A percentile compares a stretch with the other conserved stretches of the same genome.
Conservation (phyloP, 2,888 invertebrate genomes). For the Tenthredo scrophulariae region DNA sequence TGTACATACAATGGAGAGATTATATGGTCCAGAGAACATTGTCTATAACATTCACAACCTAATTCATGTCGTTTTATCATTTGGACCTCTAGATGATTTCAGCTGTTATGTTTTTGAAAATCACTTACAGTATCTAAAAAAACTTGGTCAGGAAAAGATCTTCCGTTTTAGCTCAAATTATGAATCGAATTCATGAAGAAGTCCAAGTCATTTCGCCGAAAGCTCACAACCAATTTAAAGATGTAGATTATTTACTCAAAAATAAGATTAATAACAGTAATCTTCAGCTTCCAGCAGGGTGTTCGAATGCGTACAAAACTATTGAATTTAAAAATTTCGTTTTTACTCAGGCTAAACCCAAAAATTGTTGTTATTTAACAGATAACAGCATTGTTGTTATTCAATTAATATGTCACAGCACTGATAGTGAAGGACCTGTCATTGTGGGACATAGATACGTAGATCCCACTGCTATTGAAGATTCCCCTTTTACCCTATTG, state of each 20-base stretch:
- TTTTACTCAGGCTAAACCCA: neutral
- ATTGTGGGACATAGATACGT: neutral
- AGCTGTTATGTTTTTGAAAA: neutral
- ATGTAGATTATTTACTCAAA: neutral
- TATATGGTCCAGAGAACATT: conserved; percentile 62
- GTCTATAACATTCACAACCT: conserved; percentile 66
- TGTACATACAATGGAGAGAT: conserved; percentile 60
- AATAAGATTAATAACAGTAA: neutral
- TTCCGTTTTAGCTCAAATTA: neutral
- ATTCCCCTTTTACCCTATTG: neutral
- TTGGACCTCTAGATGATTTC: neutral
- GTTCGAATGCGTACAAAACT: neutral
- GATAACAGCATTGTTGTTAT: neutral
- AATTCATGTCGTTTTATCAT: neutral
- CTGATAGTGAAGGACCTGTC: neutral
- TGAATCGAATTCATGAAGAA: neutral
- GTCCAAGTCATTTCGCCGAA: neutral
- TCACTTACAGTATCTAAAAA: neutral
- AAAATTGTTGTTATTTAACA: conserved; percentile 15
- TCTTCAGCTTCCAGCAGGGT: neutral
- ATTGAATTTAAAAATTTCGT: neutral
- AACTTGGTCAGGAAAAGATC: neutral
- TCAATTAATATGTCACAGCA: neutral
- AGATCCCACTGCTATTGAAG: neutral
- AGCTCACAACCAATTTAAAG: neutral